Base-by-base conservation (phyloP, 2,888 invertebrate genomes). In the Schizotus pectinicornis region DNA sequence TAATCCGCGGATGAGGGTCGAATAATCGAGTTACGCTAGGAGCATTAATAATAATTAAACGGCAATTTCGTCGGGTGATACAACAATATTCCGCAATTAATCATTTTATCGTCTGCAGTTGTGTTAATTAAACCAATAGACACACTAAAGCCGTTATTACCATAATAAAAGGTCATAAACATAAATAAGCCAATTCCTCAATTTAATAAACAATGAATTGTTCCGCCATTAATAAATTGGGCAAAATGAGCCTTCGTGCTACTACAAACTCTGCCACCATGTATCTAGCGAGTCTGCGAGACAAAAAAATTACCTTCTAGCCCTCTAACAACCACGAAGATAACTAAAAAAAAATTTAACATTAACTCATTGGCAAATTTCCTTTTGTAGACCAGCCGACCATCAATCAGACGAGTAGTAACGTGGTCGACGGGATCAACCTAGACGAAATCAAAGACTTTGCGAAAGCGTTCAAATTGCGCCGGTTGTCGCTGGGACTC, bases 371-470 rank as follows among this genome's bases (percentile, higher is more conserved):
- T 9, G 35, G 13, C 6, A 47, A 9, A 36, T 12, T 47, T 39
- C 14, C 39, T 52, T 53, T 79, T 80, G 49, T 82, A 93, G 93
- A 92, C 83, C 93, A 94, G 80, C 92, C 92, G 59, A 94, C 95
- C 64, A 95, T 95, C 77, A 95, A 94, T 81, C 94, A 95, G 81
- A 91, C 94, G 47, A 94, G 91, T 67, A 92, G 92, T 77, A 95
- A 95, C 80, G 92, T 96, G 53, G 95, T 97, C 33, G 97, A 98
- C 77, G 97, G 97, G 48, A 95, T 97, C 74, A 95, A 98, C 82
- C 83, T 98, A 77, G 97, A 98, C 79, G 97, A 97, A 82, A 98
- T 98, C 78, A 95, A 96, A 83, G 97, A 98, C 82, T 98, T 98
- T 81, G 97, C 98, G 66, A 96, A 96, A 83, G 95, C 94, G 63